A percentile compares a stretch with the other conserved stretches of the same genome.
phyloP scores from a whole-genome alignment of 1,140 invertebrate species.

The Macrobrachium nipponense region DNA sequence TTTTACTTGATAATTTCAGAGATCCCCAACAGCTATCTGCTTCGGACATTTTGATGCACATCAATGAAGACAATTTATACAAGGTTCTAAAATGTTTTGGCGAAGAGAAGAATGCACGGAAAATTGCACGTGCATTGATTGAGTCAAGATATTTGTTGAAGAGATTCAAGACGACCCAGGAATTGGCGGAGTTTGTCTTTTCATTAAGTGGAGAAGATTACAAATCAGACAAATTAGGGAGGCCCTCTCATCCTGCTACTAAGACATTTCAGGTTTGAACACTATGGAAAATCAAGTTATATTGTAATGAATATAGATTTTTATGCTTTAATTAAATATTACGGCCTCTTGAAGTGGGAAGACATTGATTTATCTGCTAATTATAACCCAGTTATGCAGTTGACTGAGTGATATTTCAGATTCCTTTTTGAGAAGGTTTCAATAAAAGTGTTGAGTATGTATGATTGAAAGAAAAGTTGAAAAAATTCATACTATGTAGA shows the following conservation, averaged over 20 bases:
- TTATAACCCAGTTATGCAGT: no score
- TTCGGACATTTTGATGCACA: conserved; percentile 84
- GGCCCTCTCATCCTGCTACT: conserved; percentile 85
- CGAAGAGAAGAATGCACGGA: conserved; percentile 87
- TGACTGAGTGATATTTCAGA: no score
- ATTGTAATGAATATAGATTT: neutral
- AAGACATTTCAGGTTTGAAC: conserved; percentile 83
- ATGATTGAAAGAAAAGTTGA: no score
- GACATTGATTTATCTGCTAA: neutral
- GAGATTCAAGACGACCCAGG: conserved; percentile 83
- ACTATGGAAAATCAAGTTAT: neutral
- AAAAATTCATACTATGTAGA: no score
- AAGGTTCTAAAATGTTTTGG: conserved; percentile 90
- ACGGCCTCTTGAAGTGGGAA: neutral
- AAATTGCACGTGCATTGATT: conserved; percentile 88
- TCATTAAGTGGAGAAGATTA: conserved; percentile 74
- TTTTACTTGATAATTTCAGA: conserved; percentile 10
- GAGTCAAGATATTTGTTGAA: conserved; percentile 87
- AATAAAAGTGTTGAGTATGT: no score
- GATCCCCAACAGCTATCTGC: conserved; percentile 71
- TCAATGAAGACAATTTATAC: conserved; percentile 82
- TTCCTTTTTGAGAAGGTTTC: no score
- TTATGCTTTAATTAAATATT: neutral
- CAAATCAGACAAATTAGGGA: conserved; percentile 78
- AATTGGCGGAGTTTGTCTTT: conserved; percentile 84